Base-by-base conservation (phyloP, 1,140 invertebrate genomes). In the Potamilus streckersoni region DNA sequence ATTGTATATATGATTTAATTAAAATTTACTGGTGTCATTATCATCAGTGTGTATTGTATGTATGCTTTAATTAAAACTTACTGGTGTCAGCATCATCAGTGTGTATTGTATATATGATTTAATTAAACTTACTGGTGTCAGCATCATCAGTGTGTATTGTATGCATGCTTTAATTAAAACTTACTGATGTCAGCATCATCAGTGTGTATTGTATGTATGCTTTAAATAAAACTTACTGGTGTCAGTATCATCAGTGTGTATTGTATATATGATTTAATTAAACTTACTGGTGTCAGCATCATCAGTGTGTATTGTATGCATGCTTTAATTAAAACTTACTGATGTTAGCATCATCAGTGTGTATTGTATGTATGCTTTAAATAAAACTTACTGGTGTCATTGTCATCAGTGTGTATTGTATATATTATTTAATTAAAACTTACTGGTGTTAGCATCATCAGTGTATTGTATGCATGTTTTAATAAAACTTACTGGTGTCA, bases 171-270 rank as follows among this genome's bases (percentile, higher is more conserved):
- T 8, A 11, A 49, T 6, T 49, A 49, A 49, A 49, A 49, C 78
- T 81, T 31, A 2, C 27, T 31, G 27, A 2, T 31, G 27, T 31
- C 27, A 31, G 2, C 23, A 23, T 23, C 23, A 23, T 1, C 23
- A 23, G 23, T 23, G 23, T 23, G 23, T 23, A 23, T 23, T 23
- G 23, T 23, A 23, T 23, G 23, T 2, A 23, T 23, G 23, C 23
- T 23, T 23, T 23, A 23, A 23, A 1, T 23, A 23, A 23, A 23
- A 23, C 23, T 23, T 85, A 89, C 89, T 76, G 85, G 69, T 1
- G 92, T 88, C n/a, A 98, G 87, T 86, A 94, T 93, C 49, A 96
- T 83, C 16, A 98, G 85, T 0, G 95, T n/a, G n/a, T n/a, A n/a
- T 6, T 49, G 38, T 49, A 49, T 49, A 8, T 11, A 11, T 49